Conservation (phyloP, 2,797 vertebrate species). For the Thripadectes ignobilis region DNA sequence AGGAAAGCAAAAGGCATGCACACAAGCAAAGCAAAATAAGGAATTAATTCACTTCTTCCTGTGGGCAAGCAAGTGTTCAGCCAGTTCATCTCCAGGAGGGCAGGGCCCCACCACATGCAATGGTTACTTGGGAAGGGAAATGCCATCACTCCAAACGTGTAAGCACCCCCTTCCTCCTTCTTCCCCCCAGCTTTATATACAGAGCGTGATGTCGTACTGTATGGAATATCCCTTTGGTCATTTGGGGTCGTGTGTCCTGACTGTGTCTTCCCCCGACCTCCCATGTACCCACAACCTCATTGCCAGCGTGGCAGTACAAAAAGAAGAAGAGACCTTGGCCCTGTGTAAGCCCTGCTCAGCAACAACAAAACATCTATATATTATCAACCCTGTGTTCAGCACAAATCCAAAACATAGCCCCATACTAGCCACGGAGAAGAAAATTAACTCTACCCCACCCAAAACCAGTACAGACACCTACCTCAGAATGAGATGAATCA, state of each 20-base stretch:
- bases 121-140: background rate
- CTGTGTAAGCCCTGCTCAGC: background rate
- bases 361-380: background rate
- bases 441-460: background rate
- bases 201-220: background rate
- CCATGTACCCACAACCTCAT: no score
- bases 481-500: background rate
- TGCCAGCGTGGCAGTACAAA: background rate
- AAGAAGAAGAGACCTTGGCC: background rate
- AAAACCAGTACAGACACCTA: background rate
- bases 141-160: background rate
- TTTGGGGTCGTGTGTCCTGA: background rate
- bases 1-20: background rate
- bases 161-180: background rate
- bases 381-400: background rate
- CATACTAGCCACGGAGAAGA: background rate
- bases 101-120: background rate
- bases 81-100: background rate
- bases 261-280: background rate
- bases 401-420: background rate
- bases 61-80: background rate
- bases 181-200: background rate
- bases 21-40: background rate
- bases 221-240: background rate
- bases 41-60: background rate